phyloP scores from a whole-genome alignment of 2,797 vertebrate species.

The Chanos chanos region DNA sequence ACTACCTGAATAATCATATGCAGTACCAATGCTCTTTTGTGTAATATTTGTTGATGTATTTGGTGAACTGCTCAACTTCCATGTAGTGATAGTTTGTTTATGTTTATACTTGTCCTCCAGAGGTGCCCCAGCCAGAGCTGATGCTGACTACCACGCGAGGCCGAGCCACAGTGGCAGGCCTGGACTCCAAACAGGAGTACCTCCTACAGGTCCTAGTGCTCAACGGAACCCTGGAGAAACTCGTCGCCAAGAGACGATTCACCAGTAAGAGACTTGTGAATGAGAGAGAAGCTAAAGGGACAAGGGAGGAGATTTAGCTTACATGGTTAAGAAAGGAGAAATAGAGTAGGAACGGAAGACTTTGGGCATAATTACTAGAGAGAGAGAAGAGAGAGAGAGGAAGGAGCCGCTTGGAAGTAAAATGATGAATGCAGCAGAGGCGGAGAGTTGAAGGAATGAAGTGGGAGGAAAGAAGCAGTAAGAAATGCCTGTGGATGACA shows the following conservation, averaged over 20 bases:
- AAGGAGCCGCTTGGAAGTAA: no score
- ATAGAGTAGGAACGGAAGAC: no score
- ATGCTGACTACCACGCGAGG: slow-evolving; percentile 91
- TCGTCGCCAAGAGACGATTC: slow-evolving; percentile 85
- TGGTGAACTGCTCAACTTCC: no score
- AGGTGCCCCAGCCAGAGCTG: slow-evolving; percentile 86
- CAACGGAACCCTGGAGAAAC: slow-evolving; percentile 76
- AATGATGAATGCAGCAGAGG: no score
- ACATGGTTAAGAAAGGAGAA: no score
- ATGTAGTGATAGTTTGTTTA: background rate
- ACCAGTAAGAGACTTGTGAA: slow-evolving; percentile 78
- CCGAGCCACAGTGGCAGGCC: slow-evolving; percentile 86
- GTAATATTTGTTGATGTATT: no score
- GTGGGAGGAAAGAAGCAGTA: background rate
- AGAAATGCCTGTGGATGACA: background rate
- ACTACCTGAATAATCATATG: no score
- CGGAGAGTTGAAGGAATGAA: no score
- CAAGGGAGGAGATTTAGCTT: no score
- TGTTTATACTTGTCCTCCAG: slow-evolving; percentile 54
- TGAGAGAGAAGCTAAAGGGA: no score
- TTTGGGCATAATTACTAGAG: no score
- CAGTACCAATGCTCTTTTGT: no score
- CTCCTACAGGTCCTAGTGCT: slow-evolving; percentile 82
- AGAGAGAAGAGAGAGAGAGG: background rate
- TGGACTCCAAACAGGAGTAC: slow-evolving; percentile 87